Base-by-base conservation (phyloP, 2,113 vertebrate species). In the Ellobius talpinus region DNA sequence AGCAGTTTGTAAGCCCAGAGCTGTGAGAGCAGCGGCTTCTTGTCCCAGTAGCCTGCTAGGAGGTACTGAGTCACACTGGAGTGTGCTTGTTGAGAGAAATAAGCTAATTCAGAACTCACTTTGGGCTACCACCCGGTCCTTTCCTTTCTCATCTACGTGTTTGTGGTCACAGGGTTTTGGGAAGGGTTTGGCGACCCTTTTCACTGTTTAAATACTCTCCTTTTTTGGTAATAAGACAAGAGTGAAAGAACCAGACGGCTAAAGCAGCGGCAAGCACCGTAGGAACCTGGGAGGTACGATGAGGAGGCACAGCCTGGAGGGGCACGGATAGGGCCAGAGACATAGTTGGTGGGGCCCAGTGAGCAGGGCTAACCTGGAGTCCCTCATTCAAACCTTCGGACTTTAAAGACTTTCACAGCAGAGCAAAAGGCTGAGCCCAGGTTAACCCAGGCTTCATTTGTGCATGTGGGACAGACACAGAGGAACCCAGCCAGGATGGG, bases 391-490 rank as follows among this genome's bases (percentile, higher is more conserved):
- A 45, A 68, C 58, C 10, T 17, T 26, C 26, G 9, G 12, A 47
- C 21, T 92, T n/a, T 76, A 33, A 92, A 90, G n/a, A 50, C 14
- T 8, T 42, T 23, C 4, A 14, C 0, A 70, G 23, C 2, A 77
- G 8, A 77, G 31, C 17, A n/a, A 66, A 3, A 86, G 50, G 42
- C 13, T 68, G 52, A 93, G n/a, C 2, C 3, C 3, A 24, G 66
- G 55, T 52, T 90, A 50, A 26, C 82, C 45, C 31, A 13, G 87
- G 42, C 21, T 0, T 5, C n/a, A 24, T 19, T 1, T 58, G 5
- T 17, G 47, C 47, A 50, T 0, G 33, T 8, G 10, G 55, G 3
- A 8, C 3, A 52, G 23, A 9, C 4, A 11, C 5, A 19, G 14
- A 2, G 26, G 33, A 84, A n/a, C n/a, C 45, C 33, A 63, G 47